Base-by-base conservation (phyloP, 2,888 invertebrate species). In the Bombylius major region DNA sequence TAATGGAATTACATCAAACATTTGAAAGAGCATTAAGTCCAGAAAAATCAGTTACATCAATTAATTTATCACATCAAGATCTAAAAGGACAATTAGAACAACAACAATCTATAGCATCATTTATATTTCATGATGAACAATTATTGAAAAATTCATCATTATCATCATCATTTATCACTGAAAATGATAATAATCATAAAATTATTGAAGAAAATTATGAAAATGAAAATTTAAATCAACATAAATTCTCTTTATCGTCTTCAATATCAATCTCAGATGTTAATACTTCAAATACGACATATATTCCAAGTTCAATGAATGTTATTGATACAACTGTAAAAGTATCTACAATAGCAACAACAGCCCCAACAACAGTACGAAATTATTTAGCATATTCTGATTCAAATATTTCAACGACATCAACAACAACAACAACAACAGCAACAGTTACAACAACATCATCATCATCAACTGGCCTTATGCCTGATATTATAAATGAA, bases 401-500 rank as follows among this genome's bases (percentile, higher is more conserved):
- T 42, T 42, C 39, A 42, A 42, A 42, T 11, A 23, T 2, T 23
- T 23, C 34, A 57, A 33, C 47, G 58, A 32, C 42, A 56, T 14
- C 34, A 59, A 32, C 54, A 54, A 13, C 55, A 56, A 45, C 50
- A 54, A 23, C 47, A 33, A 31, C 57, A 57, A n/a, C 7, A n/a
- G 34, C 50, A n/a, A 6, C 34, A n/a, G n/a, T n/a, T n/a, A n/a
- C n/a, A n/a, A n/a, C n/a, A n/a, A n/a, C n/a, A n/a, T 39, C 48
- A 62, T 31, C 54, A 56, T 51, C 58, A 61, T 48, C 56, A 42
- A 36, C 6, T 36, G 39, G 48, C 14, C 53, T 67, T 13, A 69
- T 69, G 67, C 69, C 70, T 5, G 69, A 69, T 56, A 69, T 74
- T 57, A 75, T 73, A 50, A 76, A 71, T 62, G 82, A 83, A 70